These are phyloP conservation scores for Onychomys torridus DNA, from an alignment of 2,797 vertebrate species.

Conservation along the genomic window DNA sequence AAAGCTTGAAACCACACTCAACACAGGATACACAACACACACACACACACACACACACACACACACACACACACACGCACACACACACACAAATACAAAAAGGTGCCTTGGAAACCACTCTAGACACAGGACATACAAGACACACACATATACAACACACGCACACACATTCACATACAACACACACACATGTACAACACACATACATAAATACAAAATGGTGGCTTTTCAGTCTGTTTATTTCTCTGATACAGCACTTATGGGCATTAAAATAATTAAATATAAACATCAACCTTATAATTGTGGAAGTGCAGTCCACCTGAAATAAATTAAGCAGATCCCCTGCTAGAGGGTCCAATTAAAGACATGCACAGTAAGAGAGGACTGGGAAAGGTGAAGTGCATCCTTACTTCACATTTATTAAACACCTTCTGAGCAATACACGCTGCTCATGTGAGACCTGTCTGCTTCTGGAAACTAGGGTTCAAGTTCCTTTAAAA, in stretches of 20 bases:
- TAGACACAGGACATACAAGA: too few relatives aligned
- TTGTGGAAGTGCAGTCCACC: slow-evolving; percentile 59
- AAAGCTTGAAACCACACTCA: not conserved
- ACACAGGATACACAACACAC: not conserved
- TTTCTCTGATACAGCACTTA: slow-evolving; percentile 64
- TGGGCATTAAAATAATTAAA: slow-evolving; percentile 72
- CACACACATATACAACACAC: too few relatives aligned
- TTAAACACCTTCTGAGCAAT: slow-evolving; percentile 54
- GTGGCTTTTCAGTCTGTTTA: slow-evolving; percentile 22
- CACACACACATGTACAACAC: not conserved
- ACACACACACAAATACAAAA: not conserved
- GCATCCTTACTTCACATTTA: slow-evolving; percentile 73
- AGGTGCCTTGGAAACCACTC: too few relatives aligned
- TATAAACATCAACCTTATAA: slow-evolving; percentile 67
- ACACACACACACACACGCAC: not conserved
- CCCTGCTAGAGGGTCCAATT: slow-evolving; percentile 62
- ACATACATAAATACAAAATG: not conserved
- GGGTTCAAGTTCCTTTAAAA: slow-evolving; percentile 38
- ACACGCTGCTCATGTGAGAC: slow-evolving; percentile 41
- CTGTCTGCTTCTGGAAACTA: slow-evolving; percentile 29
- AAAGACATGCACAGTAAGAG: slow-evolving; percentile 65
- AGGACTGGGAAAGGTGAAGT: slow-evolving; percentile 64
- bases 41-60: too few relatives aligned
- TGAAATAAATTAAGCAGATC: slow-evolving; percentile 75
- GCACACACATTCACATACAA: too few relatives aligned